Base-by-base conservation (phyloP, 2,888 invertebrate genomes). In the Autographa pulchrina region DNA sequence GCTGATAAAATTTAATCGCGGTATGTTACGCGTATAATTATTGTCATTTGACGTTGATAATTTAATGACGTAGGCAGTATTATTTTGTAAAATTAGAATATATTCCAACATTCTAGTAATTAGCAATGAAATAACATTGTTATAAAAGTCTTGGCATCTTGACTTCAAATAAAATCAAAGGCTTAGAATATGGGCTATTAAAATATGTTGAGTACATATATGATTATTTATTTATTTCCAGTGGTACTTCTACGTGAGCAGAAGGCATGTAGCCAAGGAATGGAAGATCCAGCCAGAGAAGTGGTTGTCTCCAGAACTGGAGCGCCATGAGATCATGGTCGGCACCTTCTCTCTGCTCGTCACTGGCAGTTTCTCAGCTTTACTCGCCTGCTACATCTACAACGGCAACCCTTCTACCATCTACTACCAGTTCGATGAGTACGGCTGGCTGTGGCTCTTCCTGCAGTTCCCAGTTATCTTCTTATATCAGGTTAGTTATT, bases 211-310 rank as follows among this genome's bases (percentile, higher is more conserved):
- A 25, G 3, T 25, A 35, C 11, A 11, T 11, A 11, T 2, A 38
- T 11, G 38, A 8, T 7, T n/a, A 14, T 1, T 16, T 20, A 25
- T 62, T 5, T 18, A 41, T 54, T 90, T 91, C 5, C 94, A 97
- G 97, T 97, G 97, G 97, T 97, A 97, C 87, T 97, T 97, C 91
- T 98, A 97, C 90, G 94, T 97, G 25, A 94, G 96, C 1, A 96
- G 96, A 86, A 92, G 96, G 0, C 96, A 97, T 83, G 85, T 91
- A 9, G 95, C 97, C 0, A 93, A 97, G 65, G 97, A 97, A 79
- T 98, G 98, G 97, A 98, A 98, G 92, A 97, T 97, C 78, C 98
- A 98, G 86, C 97, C 97, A 0, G 95, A 94, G 58, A 97, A 97
- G 78, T 97, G 97, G 96, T 84, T 97, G 14, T 91, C 96, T 0